Evolutionary conservation across 2,113 vertebrate species (phyloP), one percentile per base, ranked within the genome.

Genomic region (Pantherophis guttatus): DNA sequence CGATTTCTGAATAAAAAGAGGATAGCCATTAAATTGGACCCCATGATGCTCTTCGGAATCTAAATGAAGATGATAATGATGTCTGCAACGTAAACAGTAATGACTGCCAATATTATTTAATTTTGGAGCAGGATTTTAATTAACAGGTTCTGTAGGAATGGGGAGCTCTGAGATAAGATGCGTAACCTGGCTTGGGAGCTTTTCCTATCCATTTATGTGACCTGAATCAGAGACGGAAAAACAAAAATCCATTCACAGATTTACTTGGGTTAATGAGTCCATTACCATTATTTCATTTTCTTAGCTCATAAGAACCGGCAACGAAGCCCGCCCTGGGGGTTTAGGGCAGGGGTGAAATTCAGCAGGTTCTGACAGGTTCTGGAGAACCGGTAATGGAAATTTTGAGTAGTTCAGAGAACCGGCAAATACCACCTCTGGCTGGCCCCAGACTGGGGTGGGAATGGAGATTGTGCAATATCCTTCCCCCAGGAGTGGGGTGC

Each of bases 41-140:
- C 93, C 94, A 93, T 91, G 95, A 95, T 91, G 93, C 94, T 93
- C 87, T 94, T 96, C 93, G 96, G 91, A 92, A 89, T 95, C 93
- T 93, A 29, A 96, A 96, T 94, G 95, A 7, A 50, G 52, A 29
- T 33, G 33, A 54, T 54, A 21, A 87, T 23, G 15, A 24, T 21
- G 15, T 2, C 58, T 21, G 39, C 17, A 39, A 81, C 33, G 7
- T 44, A 21, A 19, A 81, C 7, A 10, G 13, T 21, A 17, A 52
- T 33, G 48, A 50, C 59, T 90, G 21, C n/a, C n/a, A 12, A 5
- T 62, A 59, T 44, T 50, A 62, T 33, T 91, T 87, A 8, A 13
- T 13, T 92, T 33, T 87, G 44, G 58, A 48, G 39, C 23, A 39
- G 12, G 15, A 8, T 58, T 9, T 44, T 81, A 81, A 75, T 19